Percentiles rank a stretch among this genome's conserved stretches.
Conservation (phyloP, 2,113 vertebrate species). For the Corythornis madagascariensis region DNA sequence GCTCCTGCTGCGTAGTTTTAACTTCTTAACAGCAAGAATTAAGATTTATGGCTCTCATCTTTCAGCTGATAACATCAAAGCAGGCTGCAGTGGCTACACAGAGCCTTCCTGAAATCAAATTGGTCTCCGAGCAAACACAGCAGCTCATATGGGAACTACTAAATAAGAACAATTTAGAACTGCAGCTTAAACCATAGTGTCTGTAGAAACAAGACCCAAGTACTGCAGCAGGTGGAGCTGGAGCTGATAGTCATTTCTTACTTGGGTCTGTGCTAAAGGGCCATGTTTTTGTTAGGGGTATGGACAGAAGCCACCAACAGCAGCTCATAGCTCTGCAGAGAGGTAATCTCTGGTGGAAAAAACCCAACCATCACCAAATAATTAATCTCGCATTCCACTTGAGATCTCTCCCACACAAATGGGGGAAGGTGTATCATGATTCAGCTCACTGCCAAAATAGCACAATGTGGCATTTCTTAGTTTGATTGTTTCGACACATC, state of each 20-base stretch:
- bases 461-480: neutral
- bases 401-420: constrained; percentile 43
- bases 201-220: neutral
- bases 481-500: constrained; percentile 37
- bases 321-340: constrained; percentile 5
- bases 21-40: constrained; percentile 22
- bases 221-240: neutral
- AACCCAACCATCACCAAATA: neutral
- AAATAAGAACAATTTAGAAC: neutral
- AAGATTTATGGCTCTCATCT: constrained; percentile 23
- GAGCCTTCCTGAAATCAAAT: constrained; percentile 3
- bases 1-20: neutral
- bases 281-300: neutral
- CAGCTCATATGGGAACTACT: neutral
- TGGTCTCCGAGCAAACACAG: neutral
- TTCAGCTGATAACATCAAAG: constrained; percentile 26
- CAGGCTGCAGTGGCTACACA: constrained; percentile 16
- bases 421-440: constrained; percentile 50
- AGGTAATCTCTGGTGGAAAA: constrained; percentile 27
- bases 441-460: constrained; percentile 55
- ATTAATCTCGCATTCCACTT: constrained; percentile 53
- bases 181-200: neutral
- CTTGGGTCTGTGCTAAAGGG: neutral
- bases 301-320: neutral
- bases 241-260: neutral